These are phyloP conservation scores for Mesoligia furuncula DNA, from an alignment of 2,888 invertebrate genomes.

Conservation along the genomic window DNA sequence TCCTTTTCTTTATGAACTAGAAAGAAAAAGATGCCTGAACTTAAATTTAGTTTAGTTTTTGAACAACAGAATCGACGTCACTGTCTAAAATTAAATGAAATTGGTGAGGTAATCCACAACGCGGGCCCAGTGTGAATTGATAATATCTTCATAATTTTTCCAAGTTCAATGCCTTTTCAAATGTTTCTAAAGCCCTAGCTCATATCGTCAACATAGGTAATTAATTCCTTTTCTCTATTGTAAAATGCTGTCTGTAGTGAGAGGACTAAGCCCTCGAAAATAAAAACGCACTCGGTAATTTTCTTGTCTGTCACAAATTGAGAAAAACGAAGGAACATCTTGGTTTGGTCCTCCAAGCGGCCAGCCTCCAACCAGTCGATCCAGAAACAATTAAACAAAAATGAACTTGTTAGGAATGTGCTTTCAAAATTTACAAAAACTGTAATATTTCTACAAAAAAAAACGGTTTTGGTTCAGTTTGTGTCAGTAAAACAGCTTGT, in stretches of 20 bases:
- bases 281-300: background rate
- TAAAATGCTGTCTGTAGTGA: background rate
- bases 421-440: constrained; percentile 3
- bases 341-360: background rate
- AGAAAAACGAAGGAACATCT: background rate
- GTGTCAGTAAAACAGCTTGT: background rate
- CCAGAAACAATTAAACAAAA: constrained; percentile 6
- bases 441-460: background rate
- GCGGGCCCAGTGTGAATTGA: background rate
- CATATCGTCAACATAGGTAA: no score
- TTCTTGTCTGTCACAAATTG: background rate
- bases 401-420: background rate
- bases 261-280: background rate
- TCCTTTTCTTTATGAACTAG: no score
- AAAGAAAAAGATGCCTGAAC: no score
- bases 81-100: no score
- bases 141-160: background rate
- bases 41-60: no score
- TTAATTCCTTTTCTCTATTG: no score
- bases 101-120: background rate
- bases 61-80: no score
- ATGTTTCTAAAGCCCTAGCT: background rate
- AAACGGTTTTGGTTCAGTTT: background rate
- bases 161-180: background rate
- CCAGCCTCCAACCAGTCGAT: background rate